Percentiles rank a stretch among this genome's conserved stretches.
Evolutionary conservation across 2,797 vertebrate genomes (phyloP).

Genomic region (Gallirallus australis): DNA sequence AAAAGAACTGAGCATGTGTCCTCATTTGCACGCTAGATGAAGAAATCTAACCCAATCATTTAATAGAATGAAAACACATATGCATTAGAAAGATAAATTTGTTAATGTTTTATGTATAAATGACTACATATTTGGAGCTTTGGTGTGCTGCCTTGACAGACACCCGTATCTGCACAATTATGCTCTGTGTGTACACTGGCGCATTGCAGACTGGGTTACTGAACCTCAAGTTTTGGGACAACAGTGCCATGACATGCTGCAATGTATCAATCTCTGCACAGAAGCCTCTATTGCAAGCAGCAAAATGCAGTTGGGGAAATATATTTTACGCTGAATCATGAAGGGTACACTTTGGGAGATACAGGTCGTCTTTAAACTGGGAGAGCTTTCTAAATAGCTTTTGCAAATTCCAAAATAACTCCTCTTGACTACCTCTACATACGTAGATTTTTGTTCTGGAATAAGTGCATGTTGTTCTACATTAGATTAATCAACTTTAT

Average conservation of each 20-base stretch:
- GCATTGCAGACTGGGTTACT: too few relatives aligned
- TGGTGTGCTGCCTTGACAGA: too few relatives aligned
- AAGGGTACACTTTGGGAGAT: not conserved
- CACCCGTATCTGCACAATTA: too few relatives aligned
- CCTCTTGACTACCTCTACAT: not conserved
- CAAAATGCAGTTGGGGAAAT: not conserved
- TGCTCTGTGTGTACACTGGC: too few relatives aligned
- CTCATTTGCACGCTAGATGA: too few relatives aligned
- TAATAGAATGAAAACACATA: too few relatives aligned
- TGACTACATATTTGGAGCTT: too few relatives aligned
- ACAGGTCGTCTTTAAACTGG: not conserved
- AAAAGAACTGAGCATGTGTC: too few relatives aligned
- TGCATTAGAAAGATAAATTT: too few relatives aligned
- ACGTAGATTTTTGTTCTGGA: not conserved
- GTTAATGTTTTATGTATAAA: too few relatives aligned
- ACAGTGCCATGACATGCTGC: not conserved
- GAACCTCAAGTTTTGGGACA: too few relatives aligned
- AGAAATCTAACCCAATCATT: too few relatives aligned
- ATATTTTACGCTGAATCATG: not conserved
- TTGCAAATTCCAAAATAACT: slow-evolving; percentile 17
- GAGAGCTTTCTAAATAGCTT: slow-evolving; percentile 31
- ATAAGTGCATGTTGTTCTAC: not conserved
- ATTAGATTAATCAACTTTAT: slow-evolving; percentile 13
- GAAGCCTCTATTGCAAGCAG: not conserved
- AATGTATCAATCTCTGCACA: not conserved